Base-by-base conservation (phyloP, 2,888 invertebrate species). In the Crepidodera aurea region DNA sequence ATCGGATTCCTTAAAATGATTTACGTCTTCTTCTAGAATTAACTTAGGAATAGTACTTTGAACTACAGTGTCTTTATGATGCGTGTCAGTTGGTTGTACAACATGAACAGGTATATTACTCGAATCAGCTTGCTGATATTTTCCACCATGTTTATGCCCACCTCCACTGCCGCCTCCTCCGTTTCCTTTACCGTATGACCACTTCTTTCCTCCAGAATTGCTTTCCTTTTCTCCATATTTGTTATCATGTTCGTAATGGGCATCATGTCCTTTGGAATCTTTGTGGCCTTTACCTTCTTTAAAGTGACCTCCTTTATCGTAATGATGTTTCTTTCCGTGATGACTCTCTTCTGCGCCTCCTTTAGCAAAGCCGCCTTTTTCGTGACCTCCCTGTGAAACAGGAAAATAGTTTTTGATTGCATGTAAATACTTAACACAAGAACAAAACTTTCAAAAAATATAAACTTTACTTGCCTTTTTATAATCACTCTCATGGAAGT, bases 231-330 rank as follows among this genome's bases (percentile, higher is more conserved):
- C 50, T 18, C 82, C 83, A 54, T 85, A 78, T 50, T 81, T 82
- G 2, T 79, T 71, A 0, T 82, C 79, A 54, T 85, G 83, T 1
- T 83, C 81, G 18, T 85, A 83, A 71, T 88, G 86, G 1, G 79
- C 73, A 27, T 88, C 86, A 63, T 86, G 83, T 0, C 88, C 89
- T 0, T 74, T 83, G 0, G 84, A 81, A 0, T 81, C 70, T 66
- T 86, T 84, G 76, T 88, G 86, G 0, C 87, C 88, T 79, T 85
- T 85, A 10, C 84, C 78, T n/a, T 82, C 81, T 53, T 84, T 76
- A 56, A 82, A 76, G 63, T 86, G 83, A 0, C 85, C 85, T 51
- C 84, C 82, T 44, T 88, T 85, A 0, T 87, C 88, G 69, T 87
- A 88, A 69, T 87, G 83, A 16, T 82, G 77, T 50, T 48, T 56